Evolutionary conservation across 2,797 vertebrate species (phyloP), one percentile per base, ranked within the genome.

Genomic region (Remorina albescens): DNA sequence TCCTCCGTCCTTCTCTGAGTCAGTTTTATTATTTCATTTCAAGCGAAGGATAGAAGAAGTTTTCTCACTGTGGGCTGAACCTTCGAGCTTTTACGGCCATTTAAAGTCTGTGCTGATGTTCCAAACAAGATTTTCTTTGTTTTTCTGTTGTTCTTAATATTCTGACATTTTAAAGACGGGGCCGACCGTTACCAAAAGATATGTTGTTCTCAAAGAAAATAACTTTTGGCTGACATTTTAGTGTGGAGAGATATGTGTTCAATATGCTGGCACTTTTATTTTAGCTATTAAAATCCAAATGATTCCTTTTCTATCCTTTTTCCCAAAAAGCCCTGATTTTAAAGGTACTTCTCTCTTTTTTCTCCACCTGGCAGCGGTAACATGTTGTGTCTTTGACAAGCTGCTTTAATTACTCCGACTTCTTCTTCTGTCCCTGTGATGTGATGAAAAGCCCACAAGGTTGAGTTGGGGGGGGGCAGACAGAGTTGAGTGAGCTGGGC

Each of bases 381-480:
- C 44, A 28, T 34, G 54, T 50, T 80, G 51, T 56, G 67, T 72
- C 62, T 83, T 68, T 39, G 57, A 57, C 30, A 57, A 12, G 37
- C 54, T 60, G 67, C 71, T 84, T 84, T 84, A 88, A 87, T 88
- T 79, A 76, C 68, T 71, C 64, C 26, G 47, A 81, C 59, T 74
- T 67, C 50, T 68, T 59, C 41, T 59, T 34, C 66, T 49, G 70
- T 89, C 85, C 82, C 83, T 89, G 78, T 76, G 85, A 88, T 63
- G 75, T 81, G 84, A 87, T 83, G 85, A 82, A 89, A 90, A 79
- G 67, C 55, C 71, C 62, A n/a, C 54, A 16, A 56, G 59, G 51
- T 39, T n/a, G n/a, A n/a, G 37, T 12, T 16, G 71, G 54, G 58
- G 23, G 34, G 54, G 57, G 58, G 42, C 54, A 66, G 66, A 79